Evolutionary conservation across 2,888 invertebrate species (phyloP), one percentile per base, ranked within the genome.

Genomic region (Sinelater perroti): DNA sequence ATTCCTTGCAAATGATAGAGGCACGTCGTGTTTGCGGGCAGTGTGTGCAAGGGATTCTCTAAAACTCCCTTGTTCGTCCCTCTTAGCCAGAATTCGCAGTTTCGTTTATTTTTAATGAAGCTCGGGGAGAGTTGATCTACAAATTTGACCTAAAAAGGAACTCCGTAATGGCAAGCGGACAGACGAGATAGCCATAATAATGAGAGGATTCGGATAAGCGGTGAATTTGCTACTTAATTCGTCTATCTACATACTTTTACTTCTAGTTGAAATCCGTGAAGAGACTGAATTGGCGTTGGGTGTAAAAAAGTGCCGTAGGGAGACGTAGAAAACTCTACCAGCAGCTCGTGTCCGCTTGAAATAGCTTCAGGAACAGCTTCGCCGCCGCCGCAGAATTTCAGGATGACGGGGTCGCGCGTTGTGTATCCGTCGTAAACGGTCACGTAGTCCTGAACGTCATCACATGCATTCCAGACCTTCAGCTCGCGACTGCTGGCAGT

Each of bases 311-410:
- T 93, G 65, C 94, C 94, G 75, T 89, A 94, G 3, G 93, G 91
- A 13, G 93, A 93, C 35, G 93, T 92, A 59, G 91, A 90, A 76
- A 95, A 93, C 80, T 93, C 93, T 18, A 95, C 93, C 63, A 95
- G 82, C 67, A 95, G 81, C 78, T 94, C 93, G 57, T 92, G 91
- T 0, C 93, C 92, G 74, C 93, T 93, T 63, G 93, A 93, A 67
- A 91, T 87, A 21, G 93, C 88, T 72, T 90, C 88, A 7, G 94
- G 93, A 50, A 94, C 89, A 2, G 91, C 85, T 71, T 93, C 91
- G 26, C 93, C 93, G 36, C 93, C 93, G 5, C 93, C 93, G 72
- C 95, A 95, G 79, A 95, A 95, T 80, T 92, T 91, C 67, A 94
- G 80, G 70, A 95, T 87, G 63, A 93, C 87, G 13, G 94, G 92